Conservation (phyloP, 1,140 invertebrate species). For the Drosophila dunni region DNA sequence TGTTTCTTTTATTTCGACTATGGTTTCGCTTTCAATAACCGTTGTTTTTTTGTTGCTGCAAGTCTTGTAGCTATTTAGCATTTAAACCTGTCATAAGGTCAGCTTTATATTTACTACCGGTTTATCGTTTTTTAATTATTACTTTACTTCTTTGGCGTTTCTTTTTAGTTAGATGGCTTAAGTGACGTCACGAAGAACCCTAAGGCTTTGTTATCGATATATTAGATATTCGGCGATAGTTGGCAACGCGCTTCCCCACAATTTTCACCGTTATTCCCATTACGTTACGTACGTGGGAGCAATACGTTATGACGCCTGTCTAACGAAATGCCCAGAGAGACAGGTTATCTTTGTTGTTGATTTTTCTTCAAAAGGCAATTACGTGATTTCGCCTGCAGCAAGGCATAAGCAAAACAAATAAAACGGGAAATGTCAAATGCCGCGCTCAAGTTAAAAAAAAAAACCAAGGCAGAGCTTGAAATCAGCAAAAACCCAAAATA, state of each 20-base stretch:
- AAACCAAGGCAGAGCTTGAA: slow-evolving; percentile 3
- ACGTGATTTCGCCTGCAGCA: slow-evolving; percentile 48
- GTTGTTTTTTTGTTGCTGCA: slow-evolving; percentile 19
- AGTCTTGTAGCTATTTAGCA: slow-evolving; percentile 48
- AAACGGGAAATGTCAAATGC: slow-evolving; percentile 60
- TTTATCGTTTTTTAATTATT: slow-evolving; percentile 47
- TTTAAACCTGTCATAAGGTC: slow-evolving; percentile 66
- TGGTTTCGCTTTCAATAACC: slow-evolving; percentile 52
- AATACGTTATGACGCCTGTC: slow-evolving; percentile 21
- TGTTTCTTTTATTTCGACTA: slow-evolving; percentile 52
- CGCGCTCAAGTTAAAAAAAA: slow-evolving; percentile 18
- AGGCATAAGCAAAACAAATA: background rate
- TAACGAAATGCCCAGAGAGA: slow-evolving; percentile 12
- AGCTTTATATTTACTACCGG: slow-evolving; percentile 41
- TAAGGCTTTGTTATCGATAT: slow-evolving; percentile 23
- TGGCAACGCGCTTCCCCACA: slow-evolving; percentile 10
- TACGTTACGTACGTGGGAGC: slow-evolving; percentile 21
- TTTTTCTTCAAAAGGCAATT: slow-evolving; percentile 31
- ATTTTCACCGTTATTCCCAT: slow-evolving; percentile 11
- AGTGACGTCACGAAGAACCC: background rate
- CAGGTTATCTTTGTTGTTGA: background rate
- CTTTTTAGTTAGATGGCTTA: background rate
- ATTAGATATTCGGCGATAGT: background rate
- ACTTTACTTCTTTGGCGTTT: slow-evolving; percentile 9
- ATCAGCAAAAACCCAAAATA: slow-evolving; percentile 14